Conservation (phyloP, 2,888 invertebrate genomes). For the Lasioglossum malachurum region DNA sequence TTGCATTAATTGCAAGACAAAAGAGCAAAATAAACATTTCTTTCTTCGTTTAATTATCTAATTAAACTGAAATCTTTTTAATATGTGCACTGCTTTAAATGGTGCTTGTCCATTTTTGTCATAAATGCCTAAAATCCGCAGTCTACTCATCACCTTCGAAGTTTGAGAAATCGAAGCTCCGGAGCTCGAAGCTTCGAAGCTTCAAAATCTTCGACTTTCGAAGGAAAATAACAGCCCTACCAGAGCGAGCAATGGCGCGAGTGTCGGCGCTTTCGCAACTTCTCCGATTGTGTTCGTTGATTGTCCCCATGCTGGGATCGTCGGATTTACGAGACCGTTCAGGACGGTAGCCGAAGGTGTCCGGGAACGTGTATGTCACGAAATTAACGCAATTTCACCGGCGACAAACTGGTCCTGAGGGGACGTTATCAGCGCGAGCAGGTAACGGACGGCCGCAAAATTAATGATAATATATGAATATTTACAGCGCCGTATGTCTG, state of each 20-base stretch:
- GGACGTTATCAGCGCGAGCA: conserved; percentile 12
- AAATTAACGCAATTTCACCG: conserved; percentile 38
- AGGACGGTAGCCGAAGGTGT: neutral
- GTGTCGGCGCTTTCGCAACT: neutral
- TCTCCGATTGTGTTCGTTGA: conserved; percentile 30
- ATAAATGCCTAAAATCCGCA: no score
- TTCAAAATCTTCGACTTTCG: no score
- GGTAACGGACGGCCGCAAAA: conserved; percentile 22
- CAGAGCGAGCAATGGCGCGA: neutral
- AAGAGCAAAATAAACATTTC: no score
- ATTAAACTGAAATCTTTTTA: no score
- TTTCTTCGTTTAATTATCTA: no score
- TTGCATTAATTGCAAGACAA: no score
- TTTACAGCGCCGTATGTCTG: neutral
- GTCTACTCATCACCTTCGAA: no score
- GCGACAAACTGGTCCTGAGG: conserved; percentile 43
- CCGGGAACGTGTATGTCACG: conserved; percentile 20
- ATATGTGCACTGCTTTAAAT: no score
- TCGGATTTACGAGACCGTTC: conserved; percentile 34
- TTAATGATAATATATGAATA: conserved; percentile 49
- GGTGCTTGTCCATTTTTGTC: no score
- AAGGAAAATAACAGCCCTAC: no score
- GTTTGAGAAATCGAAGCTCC: no score
- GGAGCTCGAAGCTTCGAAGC: no score
- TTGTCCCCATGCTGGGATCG: conserved; percentile 26